A percentile compares a stretch with the other conserved stretches of the same genome.
Conservation (phyloP, 2,888 invertebrate species). For the Dryobota labecula region DNA sequence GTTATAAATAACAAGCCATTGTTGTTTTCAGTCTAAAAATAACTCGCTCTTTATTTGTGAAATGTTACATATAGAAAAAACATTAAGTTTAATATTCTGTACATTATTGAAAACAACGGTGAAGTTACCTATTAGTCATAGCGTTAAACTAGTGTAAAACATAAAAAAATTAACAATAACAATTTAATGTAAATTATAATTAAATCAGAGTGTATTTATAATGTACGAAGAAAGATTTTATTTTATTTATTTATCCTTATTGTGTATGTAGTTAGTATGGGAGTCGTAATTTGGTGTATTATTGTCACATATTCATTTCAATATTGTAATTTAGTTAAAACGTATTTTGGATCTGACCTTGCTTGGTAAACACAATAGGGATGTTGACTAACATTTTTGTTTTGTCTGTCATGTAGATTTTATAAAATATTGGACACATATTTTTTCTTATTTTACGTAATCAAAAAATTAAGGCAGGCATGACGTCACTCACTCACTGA, state of each 20-base stretch:
- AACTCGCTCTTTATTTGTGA: constrained; percentile 42
- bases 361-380: constrained; percentile 37
- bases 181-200: constrained; percentile 63
- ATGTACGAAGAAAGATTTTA: constrained; percentile 75
- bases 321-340: constrained; percentile 40
- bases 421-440: too few relatives aligned
- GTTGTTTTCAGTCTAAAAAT: constrained; percentile 47
- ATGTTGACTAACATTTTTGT: too few relatives aligned
- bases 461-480: too few relatives aligned
- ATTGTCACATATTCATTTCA: constrained; percentile 38
- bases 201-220: constrained; percentile 84
- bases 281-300: constrained; percentile 48
- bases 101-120: constrained; percentile 79
- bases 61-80: constrained; percentile 52
- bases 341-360: constrained; percentile 49
- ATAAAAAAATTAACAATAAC: constrained; percentile 53
- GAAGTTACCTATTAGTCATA: constrained; percentile 86
- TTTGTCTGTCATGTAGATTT: too few relatives aligned
- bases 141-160: constrained; percentile 44
- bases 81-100: constrained; percentile 66
- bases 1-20: constrained; percentile 36
- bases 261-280: constrained; percentile 66
- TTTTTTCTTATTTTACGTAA: too few relatives aligned
- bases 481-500: too few relatives aligned
- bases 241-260: constrained; percentile 80